Conservation (phyloP, 2,888 invertebrate genomes). For the Cantharis nigra region DNA sequence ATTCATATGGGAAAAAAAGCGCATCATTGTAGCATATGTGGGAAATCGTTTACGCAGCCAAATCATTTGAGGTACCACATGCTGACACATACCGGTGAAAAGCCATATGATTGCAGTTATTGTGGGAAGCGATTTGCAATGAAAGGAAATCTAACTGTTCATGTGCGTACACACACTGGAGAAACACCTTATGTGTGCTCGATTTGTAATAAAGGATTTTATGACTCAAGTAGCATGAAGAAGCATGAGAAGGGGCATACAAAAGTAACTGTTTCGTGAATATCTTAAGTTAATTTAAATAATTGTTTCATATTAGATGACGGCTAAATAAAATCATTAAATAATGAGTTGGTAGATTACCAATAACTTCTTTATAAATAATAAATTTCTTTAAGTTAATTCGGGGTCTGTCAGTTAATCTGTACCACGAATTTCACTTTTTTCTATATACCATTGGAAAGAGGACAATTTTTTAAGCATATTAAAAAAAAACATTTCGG, state of each 20-base stretch:
- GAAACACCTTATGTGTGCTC: conserved; percentile 31
- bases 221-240: conserved; percentile 35
- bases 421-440: too few species aligned
- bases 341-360: too few species aligned
- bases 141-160: conserved; percentile 38
- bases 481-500: too few species aligned
- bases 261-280: not conserved
- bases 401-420: too few species aligned
- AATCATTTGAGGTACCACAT: conserved; percentile 45
- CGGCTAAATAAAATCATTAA: too few species aligned
- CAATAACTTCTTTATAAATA: too few species aligned
- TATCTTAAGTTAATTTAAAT: too few species aligned
- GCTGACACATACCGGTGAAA: conserved; percentile 46
- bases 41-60: conserved; percentile 45
- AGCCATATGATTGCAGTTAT: conserved; percentile 38
- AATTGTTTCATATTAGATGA: too few species aligned
- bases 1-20: conserved; percentile 53
- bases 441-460: too few species aligned
- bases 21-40: conserved; percentile 53
- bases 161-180: conserved; percentile 24
- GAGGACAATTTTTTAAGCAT: too few species aligned
- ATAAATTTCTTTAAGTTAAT: too few species aligned
- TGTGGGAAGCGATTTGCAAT: conserved; percentile 45
- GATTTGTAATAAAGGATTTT: conserved; percentile 30
- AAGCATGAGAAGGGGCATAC: conserved; percentile 22